Evolutionary conservation across 37 sponge, comb jelly and placozoan species (phyloP).

Genomic region (Geodia barretti): DNA sequence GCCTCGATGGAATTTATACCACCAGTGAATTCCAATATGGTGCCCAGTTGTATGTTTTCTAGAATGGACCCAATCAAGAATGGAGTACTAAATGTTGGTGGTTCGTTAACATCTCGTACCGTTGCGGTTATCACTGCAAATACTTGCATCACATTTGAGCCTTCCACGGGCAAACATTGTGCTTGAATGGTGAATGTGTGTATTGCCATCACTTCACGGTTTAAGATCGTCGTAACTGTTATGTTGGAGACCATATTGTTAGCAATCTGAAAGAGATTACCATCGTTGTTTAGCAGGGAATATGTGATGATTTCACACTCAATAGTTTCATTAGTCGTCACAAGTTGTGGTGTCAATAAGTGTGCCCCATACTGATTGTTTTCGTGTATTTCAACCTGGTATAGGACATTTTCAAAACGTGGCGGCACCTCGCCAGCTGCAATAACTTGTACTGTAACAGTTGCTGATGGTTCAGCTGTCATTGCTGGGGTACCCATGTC

Average conservation of each 20-base stretch:
- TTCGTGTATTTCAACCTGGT: slow-evolving; percentile 23
- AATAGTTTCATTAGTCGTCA: background rate
- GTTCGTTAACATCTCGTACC: slow-evolving; percentile 67
- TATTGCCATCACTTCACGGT: background rate
- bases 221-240: background rate
- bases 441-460: slow-evolving; percentile 27
- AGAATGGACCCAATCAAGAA: slow-evolving; percentile 20
- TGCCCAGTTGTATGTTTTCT: slow-evolving; percentile 35
- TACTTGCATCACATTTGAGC: background rate
- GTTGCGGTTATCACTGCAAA: slow-evolving; percentile 12
- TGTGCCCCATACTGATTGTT: background rate
- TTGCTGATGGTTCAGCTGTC: background rate
- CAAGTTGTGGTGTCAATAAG: background rate
- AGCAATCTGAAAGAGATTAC: background rate
- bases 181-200: background rate
- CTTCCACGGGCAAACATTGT: background rate
- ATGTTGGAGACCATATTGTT: background rate
- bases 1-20: slow-evolving; percentile 18
- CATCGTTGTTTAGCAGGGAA: background rate
- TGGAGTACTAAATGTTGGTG: slow-evolving; percentile 23
- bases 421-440: slow-evolving; percentile 22
- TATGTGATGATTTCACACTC: background rate
- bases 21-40: slow-evolving; percentile 11
- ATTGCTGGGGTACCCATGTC: slow-evolving; percentile 42
- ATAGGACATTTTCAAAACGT: background rate